A percentile compares a stretch with the other conserved stretches of the same genome.
Evolutionary conservation across 2,113 vertebrate genomes (phyloP).

Genomic region (Erythrocebus patas): DNA sequence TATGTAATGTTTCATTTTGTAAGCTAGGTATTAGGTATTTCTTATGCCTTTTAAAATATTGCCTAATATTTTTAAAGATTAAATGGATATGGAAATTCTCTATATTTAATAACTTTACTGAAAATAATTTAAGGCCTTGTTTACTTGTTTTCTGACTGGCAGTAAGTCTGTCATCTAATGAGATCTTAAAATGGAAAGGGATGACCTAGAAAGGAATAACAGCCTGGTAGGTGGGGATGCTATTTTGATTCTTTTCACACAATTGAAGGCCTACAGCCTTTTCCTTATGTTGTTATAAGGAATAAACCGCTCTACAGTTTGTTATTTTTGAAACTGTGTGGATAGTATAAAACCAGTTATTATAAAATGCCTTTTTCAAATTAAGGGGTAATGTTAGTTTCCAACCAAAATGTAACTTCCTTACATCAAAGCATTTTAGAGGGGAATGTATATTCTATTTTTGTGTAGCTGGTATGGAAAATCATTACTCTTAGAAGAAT

Average conservation of each 20-base stretch:
- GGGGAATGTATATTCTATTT: neutral
- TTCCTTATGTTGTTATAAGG: slow-evolving; percentile 14
- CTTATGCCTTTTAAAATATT: neutral
- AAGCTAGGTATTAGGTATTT: neutral
- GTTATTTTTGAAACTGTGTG: neutral
- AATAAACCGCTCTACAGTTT: neutral
- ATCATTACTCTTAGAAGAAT: slow-evolving; percentile 20
- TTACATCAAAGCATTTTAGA: slow-evolving; percentile 25
- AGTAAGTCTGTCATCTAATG: neutral
- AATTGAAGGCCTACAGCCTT: slow-evolving; percentile 8
- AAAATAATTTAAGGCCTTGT: neutral
- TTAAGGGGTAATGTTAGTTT: slow-evolving; percentile 43
- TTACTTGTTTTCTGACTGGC: neutral
- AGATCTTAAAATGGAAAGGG: slow-evolving; percentile 19
- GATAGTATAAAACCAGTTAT: slow-evolving; percentile 35
- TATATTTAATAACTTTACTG: neutral
- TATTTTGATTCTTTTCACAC: slow-evolving; percentile 37
- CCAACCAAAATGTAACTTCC: slow-evolving; percentile 49
- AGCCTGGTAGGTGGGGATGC: neutral
- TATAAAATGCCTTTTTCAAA: slow-evolving; percentile 63
- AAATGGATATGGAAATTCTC: neutral
- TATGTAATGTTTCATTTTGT: neutral
- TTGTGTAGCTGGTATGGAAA: neutral
- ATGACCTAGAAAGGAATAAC: neutral
- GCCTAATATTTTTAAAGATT: neutral